Conservation (phyloP, 2,888 invertebrate genomes). For the Argynnis bischoffii region DNA sequence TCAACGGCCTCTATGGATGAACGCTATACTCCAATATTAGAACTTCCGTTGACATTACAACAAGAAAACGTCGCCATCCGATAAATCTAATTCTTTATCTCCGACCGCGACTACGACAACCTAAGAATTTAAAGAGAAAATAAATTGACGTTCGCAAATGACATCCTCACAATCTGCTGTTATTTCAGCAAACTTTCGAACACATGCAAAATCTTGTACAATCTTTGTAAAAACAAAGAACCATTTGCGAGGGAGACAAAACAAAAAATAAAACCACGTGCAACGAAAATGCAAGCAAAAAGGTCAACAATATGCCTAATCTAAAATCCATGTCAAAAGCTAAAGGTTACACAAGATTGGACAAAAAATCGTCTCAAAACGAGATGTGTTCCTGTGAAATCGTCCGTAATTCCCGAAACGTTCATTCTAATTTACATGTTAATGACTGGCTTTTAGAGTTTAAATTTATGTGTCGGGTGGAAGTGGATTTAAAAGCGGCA, state of each 20-base stretch:
- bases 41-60: conserved; percentile 68
- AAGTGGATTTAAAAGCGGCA: conserved; percentile 59
- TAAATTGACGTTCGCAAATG: conserved; percentile 53
- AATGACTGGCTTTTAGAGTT: conserved; percentile 49
- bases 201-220: conserved; percentile 71
- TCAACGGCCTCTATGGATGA: conserved; percentile 70
- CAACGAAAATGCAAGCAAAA: conserved; percentile 73
- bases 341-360: conserved; percentile 80
- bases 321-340: conserved; percentile 81
- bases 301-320: conserved; percentile 82
- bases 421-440: conserved; percentile 51
- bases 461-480: conserved; percentile 48
- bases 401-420: conserved; percentile 58
- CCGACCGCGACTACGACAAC: conserved; percentile 36
- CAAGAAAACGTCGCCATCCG: conserved; percentile 51
- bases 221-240: conserved; percentile 68
- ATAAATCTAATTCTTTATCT: conserved; percentile 55
- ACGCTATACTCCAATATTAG: conserved; percentile 69
- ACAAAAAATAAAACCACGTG: conserved; percentile 75
- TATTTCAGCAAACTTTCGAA: conserved; percentile 49
- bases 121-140: conserved; percentile 49
- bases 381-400: conserved; percentile 64
- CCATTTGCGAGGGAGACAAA: conserved; percentile 51
- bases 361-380: conserved; percentile 76
- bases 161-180: conserved; percentile 45